Evolutionary conservation across 2,113 vertebrate genomes (phyloP).

Genomic region (Numenius arquata): DNA sequence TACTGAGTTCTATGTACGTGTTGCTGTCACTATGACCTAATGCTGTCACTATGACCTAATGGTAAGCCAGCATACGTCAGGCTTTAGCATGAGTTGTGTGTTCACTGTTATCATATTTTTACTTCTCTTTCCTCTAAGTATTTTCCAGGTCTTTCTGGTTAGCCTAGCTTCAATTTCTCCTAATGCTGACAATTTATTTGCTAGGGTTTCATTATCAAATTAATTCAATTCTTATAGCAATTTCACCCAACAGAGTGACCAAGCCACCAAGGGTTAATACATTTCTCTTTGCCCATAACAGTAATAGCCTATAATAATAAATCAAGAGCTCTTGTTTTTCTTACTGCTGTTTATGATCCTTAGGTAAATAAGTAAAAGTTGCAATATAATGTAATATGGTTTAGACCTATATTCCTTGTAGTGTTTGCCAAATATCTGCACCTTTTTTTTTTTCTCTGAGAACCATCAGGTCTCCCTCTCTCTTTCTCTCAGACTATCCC

Average conservation of each 20-base stretch:
- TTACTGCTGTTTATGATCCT: neutral
- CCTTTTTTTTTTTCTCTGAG: neutral
- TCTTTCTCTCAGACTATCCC: neutral
- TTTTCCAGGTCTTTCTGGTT: neutral
- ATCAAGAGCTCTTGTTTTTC: neutral
- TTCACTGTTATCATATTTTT: neutral
- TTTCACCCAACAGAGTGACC: neutral
- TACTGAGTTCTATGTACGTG: accelerated
- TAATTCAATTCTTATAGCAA: neutral
- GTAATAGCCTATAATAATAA: neutral
- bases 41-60: neutral
- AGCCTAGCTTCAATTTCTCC: neutral
- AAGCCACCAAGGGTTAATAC: neutral
- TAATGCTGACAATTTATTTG: neutral
- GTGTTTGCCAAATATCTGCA: neutral
- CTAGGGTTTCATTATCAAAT: neutral
- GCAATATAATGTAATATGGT: neutral
- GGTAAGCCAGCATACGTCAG: neutral
- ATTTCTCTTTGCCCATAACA: neutral
- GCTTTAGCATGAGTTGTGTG: neutral
- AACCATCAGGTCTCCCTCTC: neutral
- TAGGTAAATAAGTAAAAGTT: neutral
- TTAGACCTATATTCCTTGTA: neutral
- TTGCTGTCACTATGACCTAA: neutral
- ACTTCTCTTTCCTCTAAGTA: neutral